A percentile compares a stretch with the other conserved stretches of the same genome.
Evolutionary conservation across 2,888 invertebrate genomes (phyloP).

Genomic region (Sthenelais limicola): DNA sequence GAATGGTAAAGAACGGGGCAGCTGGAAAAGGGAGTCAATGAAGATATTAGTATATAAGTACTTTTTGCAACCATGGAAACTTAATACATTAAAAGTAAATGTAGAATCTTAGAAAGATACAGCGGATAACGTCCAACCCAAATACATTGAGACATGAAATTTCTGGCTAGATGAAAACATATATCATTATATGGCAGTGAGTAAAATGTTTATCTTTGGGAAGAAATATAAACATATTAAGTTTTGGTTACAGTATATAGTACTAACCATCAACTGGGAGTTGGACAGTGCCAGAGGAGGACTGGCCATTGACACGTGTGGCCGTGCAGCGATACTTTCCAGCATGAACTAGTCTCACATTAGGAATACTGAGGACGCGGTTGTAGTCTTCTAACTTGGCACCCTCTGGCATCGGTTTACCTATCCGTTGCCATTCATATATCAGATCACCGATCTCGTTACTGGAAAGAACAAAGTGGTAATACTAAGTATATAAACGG

Average conservation of each 20-base stretch:
- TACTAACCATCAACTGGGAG: conserved; percentile 49
- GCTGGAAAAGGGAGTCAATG: conserved; percentile 58
- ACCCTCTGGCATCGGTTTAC: conserved; percentile 79
- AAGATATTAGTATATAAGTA: too few species aligned
- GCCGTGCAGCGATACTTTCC: conserved; percentile 93
- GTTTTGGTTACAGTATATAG: too few species aligned
- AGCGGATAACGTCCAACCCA: too few species aligned
- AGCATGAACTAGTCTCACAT: conserved; percentile 91
- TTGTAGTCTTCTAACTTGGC: conserved; percentile 84
- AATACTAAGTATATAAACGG: too few species aligned
- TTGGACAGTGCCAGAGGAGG: conserved; percentile 42
- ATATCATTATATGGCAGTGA: too few species aligned
- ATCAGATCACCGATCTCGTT: conserved; percentile 48
- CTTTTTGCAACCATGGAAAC: too few species aligned
- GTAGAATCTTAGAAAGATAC: too few species aligned
- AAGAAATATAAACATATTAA: neutral
- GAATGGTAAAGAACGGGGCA: conserved; percentile 63
- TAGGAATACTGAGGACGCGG: conserved; percentile 88
- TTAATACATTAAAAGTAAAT: too few species aligned
- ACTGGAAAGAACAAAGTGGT: too few species aligned
- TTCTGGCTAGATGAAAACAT: too few species aligned
- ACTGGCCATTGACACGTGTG: conserved; percentile 75
- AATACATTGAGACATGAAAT: too few species aligned
- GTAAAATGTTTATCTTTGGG: neutral
- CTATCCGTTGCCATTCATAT: conserved; percentile 58